Base-by-base conservation (phyloP, 2,113 vertebrate genomes). In the Puffinus mauretanicus region DNA sequence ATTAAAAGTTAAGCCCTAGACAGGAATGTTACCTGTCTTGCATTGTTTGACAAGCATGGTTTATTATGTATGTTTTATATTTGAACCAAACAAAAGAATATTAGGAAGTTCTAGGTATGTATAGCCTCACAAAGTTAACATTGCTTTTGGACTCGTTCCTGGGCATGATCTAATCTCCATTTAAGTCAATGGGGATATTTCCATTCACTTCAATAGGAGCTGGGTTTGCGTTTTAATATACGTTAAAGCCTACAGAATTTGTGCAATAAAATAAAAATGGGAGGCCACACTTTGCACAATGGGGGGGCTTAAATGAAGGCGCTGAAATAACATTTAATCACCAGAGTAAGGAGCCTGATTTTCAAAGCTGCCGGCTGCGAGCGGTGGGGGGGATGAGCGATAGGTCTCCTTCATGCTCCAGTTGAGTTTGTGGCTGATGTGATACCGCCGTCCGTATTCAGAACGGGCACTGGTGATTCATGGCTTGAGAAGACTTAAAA, bases 101-200 rank as follows among this genome's bases (percentile, higher is more conserved):
- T 88, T 88, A 80, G 93, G 82, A 96, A 78, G 72, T 66, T 70
- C 20, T 93, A 60, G 38, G 67, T 82, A 72, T 47, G 34, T 69
- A 17, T 49, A 91, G 36, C 58, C 46, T 94, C 79, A 75, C 46
- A 69, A 89, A 89, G 91, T 95, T 94, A 93, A 77, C 94, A 91
- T 88, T 97, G 70, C 81, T 93, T 94, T 95, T 97, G 96, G 94
- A 93, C 44, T 82, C 3, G 0, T 95, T 97, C 89, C 93, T 96
- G 72, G 46, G n/a, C 64, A 24, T 94, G 91, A 90, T 96, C 78
- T 91, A 94, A 94, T 95, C 71, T 85, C 82, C 24, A 11, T 85
- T 95, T 60, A 62, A 95, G 42, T 88, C 84, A 66, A 34, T 10
- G n/a, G 75, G 42, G 60, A 58, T 93, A 82, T 93, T 95, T 94